These are phyloP conservation scores for Caenorhabditis virilis DNA, from an alignment of 2,888 invertebrate species.

Conservation along the genomic window DNA sequence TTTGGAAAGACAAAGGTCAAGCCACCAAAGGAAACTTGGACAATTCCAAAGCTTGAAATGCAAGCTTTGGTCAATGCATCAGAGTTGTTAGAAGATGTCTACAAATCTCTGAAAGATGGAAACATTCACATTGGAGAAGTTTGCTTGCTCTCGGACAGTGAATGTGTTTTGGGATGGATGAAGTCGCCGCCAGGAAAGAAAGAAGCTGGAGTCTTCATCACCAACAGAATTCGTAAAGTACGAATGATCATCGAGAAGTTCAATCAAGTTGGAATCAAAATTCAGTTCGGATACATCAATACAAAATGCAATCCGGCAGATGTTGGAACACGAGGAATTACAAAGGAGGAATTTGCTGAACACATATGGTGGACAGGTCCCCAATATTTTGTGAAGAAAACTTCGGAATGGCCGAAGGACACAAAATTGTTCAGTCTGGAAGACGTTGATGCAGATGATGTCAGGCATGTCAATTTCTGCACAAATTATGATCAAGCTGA, in stretches of 20 bases:
- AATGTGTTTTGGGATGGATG: neutral
- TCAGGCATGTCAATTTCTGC: too few species aligned
- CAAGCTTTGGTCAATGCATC: slow-evolving; percentile 14
- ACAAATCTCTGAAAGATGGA: neutral
- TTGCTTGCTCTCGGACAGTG: neutral
- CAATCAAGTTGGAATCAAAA: neutral
- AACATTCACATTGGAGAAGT: too few species aligned
- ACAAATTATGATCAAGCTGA: too few species aligned
- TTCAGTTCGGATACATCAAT: slow-evolving; percentile 52
- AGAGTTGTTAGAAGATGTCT: slow-evolving; percentile 3
- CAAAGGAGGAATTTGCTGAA: slow-evolving; percentile 12
- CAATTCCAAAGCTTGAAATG: slow-evolving; percentile 21
- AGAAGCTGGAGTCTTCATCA: neutral
- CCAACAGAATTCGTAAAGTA: neutral
- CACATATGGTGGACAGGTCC: slow-evolving; percentile 58
- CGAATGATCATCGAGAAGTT: neutral
- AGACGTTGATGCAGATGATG: too few species aligned
- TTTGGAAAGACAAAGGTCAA: neutral
- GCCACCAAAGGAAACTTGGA: slow-evolving; percentile 4
- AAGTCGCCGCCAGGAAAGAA: neutral
- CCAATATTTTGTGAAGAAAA: too few species aligned
- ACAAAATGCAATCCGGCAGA: slow-evolving; percentile 62
- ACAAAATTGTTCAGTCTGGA: too few species aligned
- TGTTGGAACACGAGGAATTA: slow-evolving; percentile 47
- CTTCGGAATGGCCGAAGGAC: too few species aligned